A percentile compares a stretch with the other conserved stretches of the same genome.
Evolutionary conservation across 1,140 invertebrate species (phyloP).

Genomic region (Pseudomyrmex sp.): DNA sequence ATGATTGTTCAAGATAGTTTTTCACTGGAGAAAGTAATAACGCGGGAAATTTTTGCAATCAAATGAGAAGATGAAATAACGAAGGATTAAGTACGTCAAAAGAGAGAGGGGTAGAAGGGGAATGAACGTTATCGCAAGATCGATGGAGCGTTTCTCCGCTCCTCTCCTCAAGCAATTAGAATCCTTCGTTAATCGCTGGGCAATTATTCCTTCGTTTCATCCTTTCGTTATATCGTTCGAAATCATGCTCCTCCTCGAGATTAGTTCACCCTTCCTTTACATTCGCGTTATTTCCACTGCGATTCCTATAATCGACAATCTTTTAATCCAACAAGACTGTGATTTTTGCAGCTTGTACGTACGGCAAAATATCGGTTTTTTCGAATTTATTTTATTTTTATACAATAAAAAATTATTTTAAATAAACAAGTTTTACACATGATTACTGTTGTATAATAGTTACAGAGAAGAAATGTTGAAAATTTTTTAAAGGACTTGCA

Average conservation of each 20-base stretch:
- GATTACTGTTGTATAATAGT: no score
- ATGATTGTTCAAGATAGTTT: background rate
- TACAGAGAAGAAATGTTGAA: no score
- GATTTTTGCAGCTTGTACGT: no score
- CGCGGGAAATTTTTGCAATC: background rate
- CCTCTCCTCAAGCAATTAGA: conserved; percentile 32
- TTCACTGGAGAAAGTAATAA: background rate
- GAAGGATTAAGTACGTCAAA: conserved; percentile 3
- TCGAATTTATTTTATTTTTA: background rate
- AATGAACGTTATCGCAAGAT: conserved; percentile 30
- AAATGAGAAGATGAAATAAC: conserved; percentile 7
- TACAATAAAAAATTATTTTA: background rate
- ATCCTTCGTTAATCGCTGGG: conserved; percentile 38
- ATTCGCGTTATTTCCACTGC: background rate
- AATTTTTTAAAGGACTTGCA: no score
- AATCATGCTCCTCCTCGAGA: conserved; percentile 10
- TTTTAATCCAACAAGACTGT: background rate
- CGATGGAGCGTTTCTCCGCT: conserved; percentile 14
- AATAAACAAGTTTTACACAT: no score
- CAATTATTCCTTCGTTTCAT: conserved; percentile 46
- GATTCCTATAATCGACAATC: conserved; percentile 38
- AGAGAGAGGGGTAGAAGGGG: background rate
- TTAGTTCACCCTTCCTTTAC: background rate
- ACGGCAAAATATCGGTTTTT: background rate
- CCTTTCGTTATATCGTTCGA: conserved; percentile 38